phyloP scores from a whole-genome alignment of 2,888 invertebrate genomes.

The Caenorhabditis parvicauda region DNA sequence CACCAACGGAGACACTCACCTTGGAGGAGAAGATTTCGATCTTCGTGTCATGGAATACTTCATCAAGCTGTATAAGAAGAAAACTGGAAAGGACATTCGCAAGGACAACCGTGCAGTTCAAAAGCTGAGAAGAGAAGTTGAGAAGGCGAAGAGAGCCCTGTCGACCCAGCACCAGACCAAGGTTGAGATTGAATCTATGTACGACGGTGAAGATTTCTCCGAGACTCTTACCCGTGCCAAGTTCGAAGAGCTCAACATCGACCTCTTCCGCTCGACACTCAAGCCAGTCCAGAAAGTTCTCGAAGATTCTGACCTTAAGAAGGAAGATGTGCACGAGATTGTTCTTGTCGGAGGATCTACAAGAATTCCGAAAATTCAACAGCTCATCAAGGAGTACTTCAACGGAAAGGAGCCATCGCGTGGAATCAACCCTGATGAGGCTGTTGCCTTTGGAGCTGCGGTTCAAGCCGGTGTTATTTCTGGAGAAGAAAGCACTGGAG shows the following conservation, averaged over 20 bases:
- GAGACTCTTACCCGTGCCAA: slow-evolving; percentile 96
- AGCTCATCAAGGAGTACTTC: slow-evolving; percentile 74
- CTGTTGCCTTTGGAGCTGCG: slow-evolving; percentile 89
- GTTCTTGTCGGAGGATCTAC: slow-evolving; percentile 98
- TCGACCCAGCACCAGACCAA: slow-evolving; percentile 78
- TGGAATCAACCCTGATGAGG: slow-evolving; percentile 75
- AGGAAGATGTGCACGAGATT: slow-evolving; percentile 96
- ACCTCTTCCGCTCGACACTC: slow-evolving; percentile 78
- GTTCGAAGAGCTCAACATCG: slow-evolving; percentile 69
- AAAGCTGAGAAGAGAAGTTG: slow-evolving; percentile 65
- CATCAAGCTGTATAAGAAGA: slow-evolving; percentile 76
- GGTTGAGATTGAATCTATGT: slow-evolving; percentile 97
- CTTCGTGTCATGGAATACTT: slow-evolving; percentile 77
- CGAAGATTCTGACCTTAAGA: slow-evolving; percentile 96
- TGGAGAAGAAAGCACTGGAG: slow-evolving; percentile 82
- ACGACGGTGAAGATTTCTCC: slow-evolving; percentile 95
- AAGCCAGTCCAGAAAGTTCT: slow-evolving; percentile 87
- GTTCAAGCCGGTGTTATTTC: slow-evolving; percentile 97
- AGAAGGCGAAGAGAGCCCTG: slow-evolving; percentile 71
- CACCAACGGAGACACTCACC: slow-evolving; percentile 56
- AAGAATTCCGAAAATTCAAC: slow-evolving; percentile 92
- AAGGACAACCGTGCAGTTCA: slow-evolving; percentile 64
- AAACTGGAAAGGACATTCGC: slow-evolving; percentile 64
- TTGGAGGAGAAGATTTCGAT: slow-evolving; percentile 85
- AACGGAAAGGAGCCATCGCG: slow-evolving; percentile 95